Conservation (phyloP, 1,140 invertebrate species). For the Leguminivora glycinivorella region DNA sequence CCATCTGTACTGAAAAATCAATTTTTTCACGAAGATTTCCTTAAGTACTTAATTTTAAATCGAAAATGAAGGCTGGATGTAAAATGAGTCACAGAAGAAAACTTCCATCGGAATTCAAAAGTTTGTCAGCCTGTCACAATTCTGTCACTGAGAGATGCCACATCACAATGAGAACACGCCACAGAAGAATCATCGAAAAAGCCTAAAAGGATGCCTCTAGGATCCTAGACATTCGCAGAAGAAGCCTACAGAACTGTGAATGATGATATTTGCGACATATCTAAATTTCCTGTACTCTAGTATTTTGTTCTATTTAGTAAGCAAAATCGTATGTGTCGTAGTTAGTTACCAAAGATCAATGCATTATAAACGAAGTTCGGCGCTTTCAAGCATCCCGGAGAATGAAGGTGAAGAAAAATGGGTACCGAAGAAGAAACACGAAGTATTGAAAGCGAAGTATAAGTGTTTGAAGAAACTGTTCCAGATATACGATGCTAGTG, state of each 20-base stretch:
- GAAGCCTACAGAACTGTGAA: slow-evolving; percentile 41
- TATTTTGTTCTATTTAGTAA: slow-evolving; percentile 50
- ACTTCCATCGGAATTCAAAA: not conserved
- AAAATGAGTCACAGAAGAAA: not conserved
- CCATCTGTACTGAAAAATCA: too few relatives aligned
- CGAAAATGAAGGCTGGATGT: not conserved
- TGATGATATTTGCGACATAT: slow-evolving; percentile 58
- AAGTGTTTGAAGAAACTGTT: slow-evolving; percentile 72
- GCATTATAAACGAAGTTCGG: slow-evolving; percentile 50
- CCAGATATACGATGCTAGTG: slow-evolving; percentile 69
- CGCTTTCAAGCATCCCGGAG: slow-evolving; percentile 55
- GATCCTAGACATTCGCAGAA: slow-evolving; percentile 31
- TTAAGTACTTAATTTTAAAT: too few relatives aligned
- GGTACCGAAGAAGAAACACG: slow-evolving; percentile 73
- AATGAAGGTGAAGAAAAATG: slow-evolving; percentile 59
- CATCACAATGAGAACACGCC: slow-evolving; percentile 8
- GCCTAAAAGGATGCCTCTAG: not conserved
- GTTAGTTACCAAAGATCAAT: slow-evolving; percentile 42
- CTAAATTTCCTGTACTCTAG: slow-evolving; percentile 62
- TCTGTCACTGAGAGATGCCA: not conserved
- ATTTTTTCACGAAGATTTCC: too few relatives aligned
- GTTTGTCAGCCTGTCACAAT: not conserved
- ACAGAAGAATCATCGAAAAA: not conserved
- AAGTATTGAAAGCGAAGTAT: slow-evolving; percentile 69
- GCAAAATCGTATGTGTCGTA: slow-evolving; percentile 56